Base-by-base conservation (phyloP, 2,113 vertebrate species). In the rat (Rattus norvegicus) region DNA sequence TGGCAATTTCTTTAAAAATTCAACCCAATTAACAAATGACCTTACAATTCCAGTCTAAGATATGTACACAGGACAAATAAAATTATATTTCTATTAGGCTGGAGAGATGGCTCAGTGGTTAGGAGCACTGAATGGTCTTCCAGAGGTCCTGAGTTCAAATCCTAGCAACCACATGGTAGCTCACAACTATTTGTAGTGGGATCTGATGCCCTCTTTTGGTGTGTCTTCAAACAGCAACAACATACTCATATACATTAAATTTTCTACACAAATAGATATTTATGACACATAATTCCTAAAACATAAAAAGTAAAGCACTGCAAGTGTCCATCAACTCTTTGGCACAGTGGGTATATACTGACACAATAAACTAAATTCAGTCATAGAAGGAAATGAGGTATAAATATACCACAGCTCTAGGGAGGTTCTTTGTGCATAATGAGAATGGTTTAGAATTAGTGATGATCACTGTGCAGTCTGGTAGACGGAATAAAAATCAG, bases 1-100 rank as follows among this genome's bases (percentile, higher is more conserved):
- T 72, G 56, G 17, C 19, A 86, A n/a, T 90, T 94, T 94, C 72
- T 92, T 92, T 54, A 95, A 92, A 87, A 93, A 24, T 73, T 86
- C 86, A 69, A 80, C 5, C 79, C 49, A 96, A 95, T 73, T 88
- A 59, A 92, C 47, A 81, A 43, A 80, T 11, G 5, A 67, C 49
- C 24, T 56, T 80, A 76, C 14, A 86, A 95, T 86, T 92, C 39
- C 8, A 80, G 47, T 86, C 79, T 86, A 54, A 85, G 30, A 5
- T 93, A 81, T 73, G 56, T 67, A 92, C n/a, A n/a, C 70, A 89
- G 65, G 52, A 59, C 28, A 96, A 88, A 69, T 73, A 14, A 28
- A 94, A 94, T 54, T 26, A 52, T 67, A 92, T 61, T 80, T 86
- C 43, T 43, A 43, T 43, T 43, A 43, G 43, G 43, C 43, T 43